Base-by-base conservation (phyloP, 2,888 invertebrate genomes). In the Torymus aiolomorphi region DNA sequence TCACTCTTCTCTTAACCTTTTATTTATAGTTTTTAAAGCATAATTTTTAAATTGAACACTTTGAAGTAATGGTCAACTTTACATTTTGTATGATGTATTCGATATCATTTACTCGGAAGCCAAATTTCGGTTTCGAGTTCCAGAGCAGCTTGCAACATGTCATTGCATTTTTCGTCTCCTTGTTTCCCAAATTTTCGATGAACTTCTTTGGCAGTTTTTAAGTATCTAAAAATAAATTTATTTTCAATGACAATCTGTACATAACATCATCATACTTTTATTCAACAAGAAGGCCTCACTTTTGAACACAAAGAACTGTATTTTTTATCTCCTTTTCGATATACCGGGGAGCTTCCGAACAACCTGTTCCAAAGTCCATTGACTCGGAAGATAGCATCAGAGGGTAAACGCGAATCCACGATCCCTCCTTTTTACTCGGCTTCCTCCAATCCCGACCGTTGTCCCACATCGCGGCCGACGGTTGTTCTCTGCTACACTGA, bases 391-490 rank as follows among this genome's bases (percentile, higher is more conserved):
- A 77, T 86, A 87, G 62, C 84, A 89, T 86, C 76, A 93, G 90
- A 0, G 96, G 96, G 90, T 95, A 96, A 79, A 95, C 93, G 82
- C 96, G 91, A 62, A 95, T 93, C 95, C 96, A 96, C 59, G 95
- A 94, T 0, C 96, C 96, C 81, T 95, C 94, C 16, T 92, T 91
- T 0, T 92, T 91, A 8, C 92, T 92, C 0, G 95, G 93, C 57
- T 92, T 91, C 84, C 92, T 92, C 95, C 95, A 95, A 83, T 94
- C 92, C 76, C 93, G 92, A 2, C 95, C 95, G 84, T 95, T 95
- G 56, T 95, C 95, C 95, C 95, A 95, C 10, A 87, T 82, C 5
- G 86, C 93, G n/a, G 91, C 89, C 1, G 92, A 90, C 1, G 92
- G 91, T 0, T 94, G 92, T 52, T 92, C 91, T 85, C 92, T 92